Conservation (phyloP, 2,888 invertebrate genomes). For the Eupithecia dodoneata region DNA sequence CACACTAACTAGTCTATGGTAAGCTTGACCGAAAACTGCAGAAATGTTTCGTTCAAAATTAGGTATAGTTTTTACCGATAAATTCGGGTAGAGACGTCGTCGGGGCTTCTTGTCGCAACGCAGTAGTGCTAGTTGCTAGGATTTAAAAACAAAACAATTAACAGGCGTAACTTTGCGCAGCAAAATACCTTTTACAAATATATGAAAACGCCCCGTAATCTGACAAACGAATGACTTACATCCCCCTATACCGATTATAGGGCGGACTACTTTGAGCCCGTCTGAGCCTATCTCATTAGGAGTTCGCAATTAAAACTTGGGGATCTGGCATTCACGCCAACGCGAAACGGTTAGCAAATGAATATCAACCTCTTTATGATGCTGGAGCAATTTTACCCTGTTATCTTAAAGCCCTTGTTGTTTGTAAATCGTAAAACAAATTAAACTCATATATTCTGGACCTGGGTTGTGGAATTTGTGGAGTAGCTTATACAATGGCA, state of each 20-base stretch:
- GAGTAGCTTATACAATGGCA: not conserved
- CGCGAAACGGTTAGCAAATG: conserved; percentile 64
- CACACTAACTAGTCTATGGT: no score
- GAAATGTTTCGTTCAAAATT: not conserved
- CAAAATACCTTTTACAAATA: conserved; percentile 4
- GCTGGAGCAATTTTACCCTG: conserved; percentile 45
- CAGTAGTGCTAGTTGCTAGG: not conserved
- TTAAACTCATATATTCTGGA: conserved; percentile 21
- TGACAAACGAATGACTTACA: conserved; percentile 26
- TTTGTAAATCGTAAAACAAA: conserved; percentile 36
- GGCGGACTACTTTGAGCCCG: conserved; percentile 51
- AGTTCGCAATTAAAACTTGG: conserved; percentile 78
- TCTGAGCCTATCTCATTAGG: conserved; percentile 71
- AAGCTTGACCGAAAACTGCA: not conserved
- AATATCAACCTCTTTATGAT: conserved; percentile 58
- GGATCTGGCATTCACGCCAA: conserved; percentile 63
- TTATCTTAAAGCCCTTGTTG: conserved; percentile 52
- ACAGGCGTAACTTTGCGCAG: not conserved
- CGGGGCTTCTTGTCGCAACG: not conserved
- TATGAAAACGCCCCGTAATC: conserved; percentile 11
- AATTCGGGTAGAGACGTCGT: not conserved
- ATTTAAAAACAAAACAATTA: not conserved
- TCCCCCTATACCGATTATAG: conserved; percentile 26
- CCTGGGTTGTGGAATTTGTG: conserved; percentile 10
- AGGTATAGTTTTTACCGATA: not conserved